Conservation (phyloP, 30 jellyfish, hydroid and myxozoan genomes). For the Haliclystus octoradiatus region DNA sequence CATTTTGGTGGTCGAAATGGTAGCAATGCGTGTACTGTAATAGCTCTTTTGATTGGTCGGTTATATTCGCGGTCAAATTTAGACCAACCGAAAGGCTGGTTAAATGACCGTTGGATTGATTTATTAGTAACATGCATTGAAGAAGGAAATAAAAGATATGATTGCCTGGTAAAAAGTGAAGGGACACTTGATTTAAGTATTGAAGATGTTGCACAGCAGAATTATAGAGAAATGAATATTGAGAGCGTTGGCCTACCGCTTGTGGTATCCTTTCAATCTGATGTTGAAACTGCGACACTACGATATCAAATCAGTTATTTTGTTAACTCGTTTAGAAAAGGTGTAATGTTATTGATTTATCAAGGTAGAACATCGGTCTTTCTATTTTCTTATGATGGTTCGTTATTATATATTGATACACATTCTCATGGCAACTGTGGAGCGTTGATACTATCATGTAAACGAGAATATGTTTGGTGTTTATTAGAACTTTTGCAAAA, state of each 20-base stretch:
- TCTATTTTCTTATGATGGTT: slow-evolving; percentile 71
- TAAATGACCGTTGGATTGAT: slow-evolving; percentile 69
- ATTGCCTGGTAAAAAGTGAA: slow-evolving; percentile 45
- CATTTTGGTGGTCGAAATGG: slow-evolving; percentile 97
- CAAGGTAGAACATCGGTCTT: slow-evolving; percentile 78
- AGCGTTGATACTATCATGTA: slow-evolving; percentile 56
- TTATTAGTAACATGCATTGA: slow-evolving; percentile 57
- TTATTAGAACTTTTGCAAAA: slow-evolving; percentile 55
- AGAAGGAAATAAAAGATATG: slow-evolving; percentile 84
- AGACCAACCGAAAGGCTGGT: slow-evolving; percentile 50
- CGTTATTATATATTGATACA: slow-evolving; percentile 68
- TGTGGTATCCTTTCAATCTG: slow-evolving; percentile 91
- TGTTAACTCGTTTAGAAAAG: slow-evolving; percentile 45
- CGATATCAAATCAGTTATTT: slow-evolving; percentile 56
- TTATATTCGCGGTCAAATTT: slow-evolving; percentile 82
- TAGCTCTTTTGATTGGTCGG: slow-evolving; percentile 83
- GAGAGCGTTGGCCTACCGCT: slow-evolving; percentile 50
- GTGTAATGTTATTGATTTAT: slow-evolving; percentile 71
- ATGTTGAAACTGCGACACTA: slow-evolving; percentile 75
- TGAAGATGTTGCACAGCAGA: slow-evolving; percentile 85
- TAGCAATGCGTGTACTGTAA: slow-evolving; percentile 93
- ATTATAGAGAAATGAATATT: slow-evolving; percentile 57
- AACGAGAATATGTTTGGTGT: slow-evolving; percentile 19
- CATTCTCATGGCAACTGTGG: slow-evolving; percentile 94
- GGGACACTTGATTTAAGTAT: slow-evolving; percentile 94